Evolutionary conservation across 2,113 vertebrate genomes (phyloP).

Genomic region (Toxotes jaculatrix): DNA sequence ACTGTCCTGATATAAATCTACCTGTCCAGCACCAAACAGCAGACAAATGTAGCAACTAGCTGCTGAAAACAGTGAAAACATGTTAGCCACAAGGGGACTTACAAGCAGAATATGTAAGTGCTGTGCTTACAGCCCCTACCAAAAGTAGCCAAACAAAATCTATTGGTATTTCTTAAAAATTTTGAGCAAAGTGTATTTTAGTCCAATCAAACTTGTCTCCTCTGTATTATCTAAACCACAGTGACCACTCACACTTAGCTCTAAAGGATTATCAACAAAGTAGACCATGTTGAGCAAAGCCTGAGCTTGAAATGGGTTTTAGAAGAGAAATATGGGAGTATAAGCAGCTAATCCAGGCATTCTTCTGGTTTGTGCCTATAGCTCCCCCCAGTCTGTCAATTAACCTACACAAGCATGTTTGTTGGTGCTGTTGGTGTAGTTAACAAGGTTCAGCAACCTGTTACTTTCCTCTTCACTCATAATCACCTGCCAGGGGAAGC

Average conservation of each 20-base stretch:
- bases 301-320: conserved; percentile 24
- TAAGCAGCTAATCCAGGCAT: conserved; percentile 40
- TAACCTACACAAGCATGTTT: conserved; percentile 38
- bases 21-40: no score
- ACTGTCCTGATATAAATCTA: no score
- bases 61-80: not conserved
- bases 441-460: conserved; percentile 50
- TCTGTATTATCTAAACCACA: conserved; percentile 10
- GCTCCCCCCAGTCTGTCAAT: conserved; percentile 41
- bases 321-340: conserved; percentile 5
- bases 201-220: conserved; percentile 1
- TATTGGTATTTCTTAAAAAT: not conserved
- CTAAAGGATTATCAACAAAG: conserved; percentile 27
- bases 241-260: not conserved
- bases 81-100: not conserved
- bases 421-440: conserved; percentile 21
- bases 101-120: not conserved
- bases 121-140: not conserved
- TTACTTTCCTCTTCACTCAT: conserved; percentile 21
- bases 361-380: conserved; percentile 19
- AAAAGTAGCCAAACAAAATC: not conserved
- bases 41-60: no score
- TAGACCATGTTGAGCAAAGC: conserved; percentile 36
- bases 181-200: not conserved
- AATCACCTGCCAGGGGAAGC: conserved; percentile 23